phyloP scores from a whole-genome alignment of 2,113 vertebrate genomes.

The Carollia perspicillata region DNA sequence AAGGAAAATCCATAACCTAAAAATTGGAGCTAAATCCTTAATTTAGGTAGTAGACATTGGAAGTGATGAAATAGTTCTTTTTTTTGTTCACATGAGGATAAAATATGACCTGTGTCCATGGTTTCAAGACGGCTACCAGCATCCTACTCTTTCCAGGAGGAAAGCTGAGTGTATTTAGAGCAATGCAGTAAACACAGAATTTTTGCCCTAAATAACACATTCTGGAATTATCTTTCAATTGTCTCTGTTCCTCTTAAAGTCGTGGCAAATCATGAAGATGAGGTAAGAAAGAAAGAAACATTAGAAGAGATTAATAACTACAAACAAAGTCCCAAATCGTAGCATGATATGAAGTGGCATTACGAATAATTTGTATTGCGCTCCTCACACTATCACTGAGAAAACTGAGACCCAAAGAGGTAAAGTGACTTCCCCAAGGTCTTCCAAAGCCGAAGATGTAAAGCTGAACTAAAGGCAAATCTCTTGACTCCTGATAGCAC shows the following conservation, averaged over 20 bases:
- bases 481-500: not conserved
- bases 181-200: not conserved
- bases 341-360: not conserved
- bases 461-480: not conserved
- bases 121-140: not conserved
- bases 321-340: not conserved
- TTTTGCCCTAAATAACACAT: not conserved
- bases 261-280: not conserved
- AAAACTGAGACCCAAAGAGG: not conserved
- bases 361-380: not conserved
- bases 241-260: conserved; percentile 6
- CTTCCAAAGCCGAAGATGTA: not conserved
- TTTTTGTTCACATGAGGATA: not conserved
- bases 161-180: not conserved
- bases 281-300: conserved; percentile 32
- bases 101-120: not conserved
- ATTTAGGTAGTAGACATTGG: not conserved
- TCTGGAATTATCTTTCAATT: not conserved
- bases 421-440: conserved; percentile 29
- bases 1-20: not conserved
- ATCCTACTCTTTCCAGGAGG: not conserved
- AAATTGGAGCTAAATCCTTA: conserved; percentile 39
- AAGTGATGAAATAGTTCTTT: conserved; percentile 17
- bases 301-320: not conserved
- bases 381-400: not conserved